Conservation (phyloP, 2,888 invertebrate genomes). For the Lordiphosa fenestrarum region DNA sequence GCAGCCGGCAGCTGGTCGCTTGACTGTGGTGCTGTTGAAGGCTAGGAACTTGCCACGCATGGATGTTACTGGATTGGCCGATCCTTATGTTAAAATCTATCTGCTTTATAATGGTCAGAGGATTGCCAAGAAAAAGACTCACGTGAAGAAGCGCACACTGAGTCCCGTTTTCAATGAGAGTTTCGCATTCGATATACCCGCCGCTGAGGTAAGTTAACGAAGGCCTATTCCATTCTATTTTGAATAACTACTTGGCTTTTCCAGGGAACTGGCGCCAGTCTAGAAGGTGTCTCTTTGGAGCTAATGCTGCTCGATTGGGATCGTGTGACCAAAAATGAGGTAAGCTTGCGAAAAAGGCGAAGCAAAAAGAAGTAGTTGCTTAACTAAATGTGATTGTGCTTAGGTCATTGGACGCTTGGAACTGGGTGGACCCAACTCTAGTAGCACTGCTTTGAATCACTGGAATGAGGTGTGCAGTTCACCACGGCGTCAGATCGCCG, state of each 20-base stretch:
- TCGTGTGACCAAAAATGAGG: constrained; percentile 98
- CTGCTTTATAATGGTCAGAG: constrained; percentile 98
- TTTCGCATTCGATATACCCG: constrained; percentile 97
- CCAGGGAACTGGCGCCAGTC: constrained; percentile 79
- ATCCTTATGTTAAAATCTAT: constrained; percentile 98
- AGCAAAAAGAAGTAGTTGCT: not conserved
- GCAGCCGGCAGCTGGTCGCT: constrained; percentile 97
- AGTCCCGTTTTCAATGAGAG: constrained; percentile 99
- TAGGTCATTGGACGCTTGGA: constrained; percentile 97
- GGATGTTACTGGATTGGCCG: constrained; percentile 98
- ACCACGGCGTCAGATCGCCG: constrained; percentile 98
- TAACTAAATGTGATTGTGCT: constrained; percentile 29
- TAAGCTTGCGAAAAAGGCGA: constrained; percentile 70
- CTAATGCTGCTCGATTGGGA: constrained; percentile 93
- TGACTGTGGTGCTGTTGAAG: constrained; percentile 98
- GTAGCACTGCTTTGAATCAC: constrained; percentile 93
- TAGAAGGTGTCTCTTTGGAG: constrained; percentile 80
- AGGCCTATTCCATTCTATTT: constrained; percentile 2
- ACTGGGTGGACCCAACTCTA: constrained; percentile 90
- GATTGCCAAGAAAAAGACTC: constrained; percentile 99
- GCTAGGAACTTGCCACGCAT: constrained; percentile 98
- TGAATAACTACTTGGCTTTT: constrained; percentile 13
- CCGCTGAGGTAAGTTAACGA: constrained; percentile 82
- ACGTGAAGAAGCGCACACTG: constrained; percentile 97
- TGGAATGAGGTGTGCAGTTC: constrained; percentile 99